phyloP scores from a whole-genome alignment of 2,797 vertebrate species.

The Coendou prehensilis region DNA sequence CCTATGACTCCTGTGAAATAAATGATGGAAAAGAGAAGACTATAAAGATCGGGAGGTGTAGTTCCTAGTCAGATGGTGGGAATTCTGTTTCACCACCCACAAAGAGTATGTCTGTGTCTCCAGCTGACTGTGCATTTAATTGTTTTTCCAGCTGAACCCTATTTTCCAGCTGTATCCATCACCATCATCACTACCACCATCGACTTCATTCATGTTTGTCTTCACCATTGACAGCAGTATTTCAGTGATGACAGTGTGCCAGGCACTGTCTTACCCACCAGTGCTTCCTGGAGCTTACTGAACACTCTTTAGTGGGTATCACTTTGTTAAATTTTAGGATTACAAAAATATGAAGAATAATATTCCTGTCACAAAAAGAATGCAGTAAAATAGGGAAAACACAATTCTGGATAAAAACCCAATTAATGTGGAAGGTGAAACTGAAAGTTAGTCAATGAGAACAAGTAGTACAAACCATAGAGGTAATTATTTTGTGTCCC shows the following conservation, averaged over 20 bases:
- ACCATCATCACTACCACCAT: neutral
- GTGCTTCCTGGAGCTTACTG: neutral
- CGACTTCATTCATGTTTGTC: neutral
- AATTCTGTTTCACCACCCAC: neutral
- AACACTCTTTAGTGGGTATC: neutral
- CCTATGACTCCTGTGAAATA: neutral
- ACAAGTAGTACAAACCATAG: neutral
- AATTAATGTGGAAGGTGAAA: neutral
- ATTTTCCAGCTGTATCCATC: slow-evolving; percentile 69
- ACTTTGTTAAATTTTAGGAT: neutral
- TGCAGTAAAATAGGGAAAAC: no score
- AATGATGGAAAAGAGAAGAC: slow-evolving; percentile 12
- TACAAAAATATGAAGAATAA: neutral
- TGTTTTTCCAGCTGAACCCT: slow-evolving; percentile 68
- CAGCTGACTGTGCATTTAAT: neutral
- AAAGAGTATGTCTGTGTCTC: slow-evolving; percentile 32
- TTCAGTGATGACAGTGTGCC: neutral
- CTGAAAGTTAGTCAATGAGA: neutral
- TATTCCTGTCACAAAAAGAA: neutral
- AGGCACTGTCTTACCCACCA: fast-evolving
- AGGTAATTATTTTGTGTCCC: neutral
- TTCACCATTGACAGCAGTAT: neutral
- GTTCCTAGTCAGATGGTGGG: neutral
- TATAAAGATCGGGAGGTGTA: neutral
- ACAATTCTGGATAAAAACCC: fast-evolving